A percentile compares a stretch with the other conserved stretches of the same genome.
Conservation (phyloP, 35 echinoderm and acorn worm species). For the Anneissia japonica region DNA sequence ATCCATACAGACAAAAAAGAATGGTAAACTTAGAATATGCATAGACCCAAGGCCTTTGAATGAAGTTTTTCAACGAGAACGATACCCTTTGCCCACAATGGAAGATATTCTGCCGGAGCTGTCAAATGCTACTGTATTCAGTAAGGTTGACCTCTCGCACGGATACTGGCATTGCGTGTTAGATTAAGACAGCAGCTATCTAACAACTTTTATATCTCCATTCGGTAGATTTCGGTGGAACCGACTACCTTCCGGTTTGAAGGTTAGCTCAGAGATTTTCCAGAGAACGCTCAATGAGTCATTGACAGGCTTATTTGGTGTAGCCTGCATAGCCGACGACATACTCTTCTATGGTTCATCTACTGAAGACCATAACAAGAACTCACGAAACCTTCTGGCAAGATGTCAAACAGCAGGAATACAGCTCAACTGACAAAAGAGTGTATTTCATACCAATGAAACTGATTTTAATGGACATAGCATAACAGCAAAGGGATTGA, state of each 20-base stretch:
- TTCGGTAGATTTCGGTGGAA: constrained; percentile 64
- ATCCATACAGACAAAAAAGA: neutral
- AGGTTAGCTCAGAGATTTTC: constrained; percentile 55
- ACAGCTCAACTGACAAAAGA: constrained; percentile 53
- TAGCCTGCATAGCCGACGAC: constrained; percentile 13
- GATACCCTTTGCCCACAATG: constrained; percentile 38
- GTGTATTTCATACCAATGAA: constrained; percentile 33
- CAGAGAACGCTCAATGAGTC: constrained; percentile 32
- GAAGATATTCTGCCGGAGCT: constrained; percentile 53
- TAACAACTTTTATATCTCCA: constrained; percentile 65
- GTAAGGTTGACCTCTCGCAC: constrained; percentile 41
- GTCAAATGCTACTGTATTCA: constrained; percentile 58
- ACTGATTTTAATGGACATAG: constrained; percentile 33
- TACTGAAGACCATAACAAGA: constrained; percentile 43
- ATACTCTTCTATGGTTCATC: constrained; percentile 55
- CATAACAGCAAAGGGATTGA: constrained; percentile 10
- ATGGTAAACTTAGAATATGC: neutral
- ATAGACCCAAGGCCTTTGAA: neutral
- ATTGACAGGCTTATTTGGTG: neutral
- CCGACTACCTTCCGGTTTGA: constrained; percentile 63
- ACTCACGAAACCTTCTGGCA: constrained; percentile 26
- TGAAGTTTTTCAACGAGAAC: neutral
- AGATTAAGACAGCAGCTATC: constrained; percentile 40
- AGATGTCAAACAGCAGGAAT: constrained; percentile 47
- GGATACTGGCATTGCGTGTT: constrained; percentile 63